phyloP scores from a whole-genome alignment of 2,113 vertebrate species.

The Bufo bufo region DNA sequence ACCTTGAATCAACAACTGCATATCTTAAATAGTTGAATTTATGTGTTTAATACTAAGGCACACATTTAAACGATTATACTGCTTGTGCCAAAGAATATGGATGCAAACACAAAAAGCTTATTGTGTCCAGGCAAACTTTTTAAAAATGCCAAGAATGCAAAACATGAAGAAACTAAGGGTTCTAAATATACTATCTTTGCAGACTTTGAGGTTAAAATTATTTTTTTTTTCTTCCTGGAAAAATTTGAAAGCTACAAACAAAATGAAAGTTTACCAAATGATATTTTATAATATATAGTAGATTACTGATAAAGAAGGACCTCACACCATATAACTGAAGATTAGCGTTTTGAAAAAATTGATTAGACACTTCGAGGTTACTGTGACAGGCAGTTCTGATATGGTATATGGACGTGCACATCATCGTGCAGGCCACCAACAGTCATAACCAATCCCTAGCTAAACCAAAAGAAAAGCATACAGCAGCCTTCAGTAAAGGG shows the following conservation, averaged over 20 bases:
- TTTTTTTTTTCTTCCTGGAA: not conserved
- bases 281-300: not conserved
- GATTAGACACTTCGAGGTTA: too few relatives aligned
- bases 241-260: not conserved
- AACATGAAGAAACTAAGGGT: not conserved
- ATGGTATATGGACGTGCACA: too few relatives aligned
- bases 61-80: not conserved
- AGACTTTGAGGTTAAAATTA: not conserved
- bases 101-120: constrained; percentile 30
- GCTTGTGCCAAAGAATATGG: constrained; percentile 25
- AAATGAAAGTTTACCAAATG: not conserved
- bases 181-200: not conserved
- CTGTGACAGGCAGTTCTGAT: too few relatives aligned
- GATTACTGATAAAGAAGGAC: not conserved
- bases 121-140: constrained; percentile 21
- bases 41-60: constrained; percentile 19
- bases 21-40: constrained; percentile 1
- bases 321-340: too few relatives aligned
- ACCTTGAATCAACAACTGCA: constrained; percentile 13
- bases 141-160: constrained; percentile 46
- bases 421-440: too few relatives aligned
- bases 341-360: too few relatives aligned
- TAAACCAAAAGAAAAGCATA: too few relatives aligned
- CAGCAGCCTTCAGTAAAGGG: too few relatives aligned
- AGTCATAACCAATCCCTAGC: too few relatives aligned